Evolutionary conservation across 2,797 vertebrate species (phyloP), one percentile per base, ranked within the genome.

Genomic region (Pitangus sulphuratus): DNA sequence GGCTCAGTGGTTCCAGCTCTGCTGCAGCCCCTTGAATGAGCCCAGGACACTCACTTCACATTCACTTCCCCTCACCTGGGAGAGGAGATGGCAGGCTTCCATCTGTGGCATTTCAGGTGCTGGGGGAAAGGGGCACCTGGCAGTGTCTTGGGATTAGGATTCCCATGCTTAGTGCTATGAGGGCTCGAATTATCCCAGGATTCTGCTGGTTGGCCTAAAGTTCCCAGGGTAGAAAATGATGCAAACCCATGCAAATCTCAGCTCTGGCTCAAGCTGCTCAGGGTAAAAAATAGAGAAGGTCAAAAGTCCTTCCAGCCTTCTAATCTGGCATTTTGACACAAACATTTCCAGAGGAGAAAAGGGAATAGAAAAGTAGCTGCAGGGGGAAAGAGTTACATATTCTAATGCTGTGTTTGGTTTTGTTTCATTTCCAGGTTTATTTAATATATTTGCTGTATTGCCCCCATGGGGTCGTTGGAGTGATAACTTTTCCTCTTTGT

Each of bases 391-490:
- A 30, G 30, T 65, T 81, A 44, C 48, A 8, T 70, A 19, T 77
- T 74, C 75, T 84, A 53, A 86, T 54, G 28, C 12, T 1, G 1
- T 13, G 5, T 74, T 60, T 94, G 57, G 19, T 87, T 98, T 96
- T 97, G 94, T 94, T 98, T 97, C 77, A 5, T 53, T 96, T 96
- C 25, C 95, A 98, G 98, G 98, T 97, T 98, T 98, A 98, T 98
- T 98, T 98, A 98, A 98, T 97, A 87, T 97, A 96, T 98, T 98
- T 98, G 95, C 97, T 98, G 97, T 98, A 98, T 98, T 89, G 97
- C 98, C 98, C 98, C 98, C 96, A 98, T 98, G 98, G 98, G 98
- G 98, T 98, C 96, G 96, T 97, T 94, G 96, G 97, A 98, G 96
- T 97, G 97, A 97, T 95, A 96, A 97, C 96, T 98, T 95, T 97